These are phyloP conservation scores for Lepisosteus oculatus DNA, from an alignment of 2,113 vertebrate species.

Conservation along the genomic window DNA sequence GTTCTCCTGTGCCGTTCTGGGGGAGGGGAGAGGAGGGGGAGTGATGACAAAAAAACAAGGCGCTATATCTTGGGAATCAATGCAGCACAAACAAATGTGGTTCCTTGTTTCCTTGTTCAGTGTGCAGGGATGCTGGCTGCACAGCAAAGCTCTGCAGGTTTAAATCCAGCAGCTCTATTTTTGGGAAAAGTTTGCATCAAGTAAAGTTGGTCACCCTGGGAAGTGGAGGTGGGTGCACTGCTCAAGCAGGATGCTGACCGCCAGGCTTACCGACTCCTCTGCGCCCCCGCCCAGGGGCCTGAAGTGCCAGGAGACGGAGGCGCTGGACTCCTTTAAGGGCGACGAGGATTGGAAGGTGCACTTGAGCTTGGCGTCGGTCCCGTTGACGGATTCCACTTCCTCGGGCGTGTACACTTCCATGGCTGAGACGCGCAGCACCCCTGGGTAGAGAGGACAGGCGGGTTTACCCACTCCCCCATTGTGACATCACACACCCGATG, in stretches of 20 bases:
- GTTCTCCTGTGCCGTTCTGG: too few species aligned
- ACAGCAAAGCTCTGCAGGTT: too few species aligned
- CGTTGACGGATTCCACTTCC: slow-evolving; percentile 80
- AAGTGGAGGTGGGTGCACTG: background rate
- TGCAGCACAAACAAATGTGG: too few species aligned
- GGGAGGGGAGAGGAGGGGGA: too few species aligned
- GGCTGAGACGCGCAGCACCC: slow-evolving; percentile 53
- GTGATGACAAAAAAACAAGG: too few species aligned
- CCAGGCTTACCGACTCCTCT: slow-evolving; percentile 76
- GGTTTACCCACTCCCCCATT: too few species aligned
- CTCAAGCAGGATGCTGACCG: slow-evolving; percentile 60
- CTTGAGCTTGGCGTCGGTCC: slow-evolving; percentile 80
- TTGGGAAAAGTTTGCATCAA: too few species aligned
- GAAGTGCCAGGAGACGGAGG: slow-evolving; percentile 83
- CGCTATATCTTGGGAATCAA: too few species aligned
- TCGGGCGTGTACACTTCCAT: slow-evolving; percentile 75
- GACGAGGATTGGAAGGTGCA: slow-evolving; percentile 80
- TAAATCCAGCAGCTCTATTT: too few species aligned
- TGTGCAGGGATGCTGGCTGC: too few species aligned
- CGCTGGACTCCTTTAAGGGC: slow-evolving; percentile 48
- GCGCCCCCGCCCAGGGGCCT: slow-evolving; percentile 64
- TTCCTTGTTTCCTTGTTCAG: too few species aligned
- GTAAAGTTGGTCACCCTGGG: background rate
- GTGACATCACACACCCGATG: too few species aligned
- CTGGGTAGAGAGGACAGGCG: slow-evolving; percentile 39